Evolutionary conservation across 2,113 vertebrate species (phyloP), one percentile per base, ranked within the genome.

Genomic region (Salvelinus namaycush): DNA sequence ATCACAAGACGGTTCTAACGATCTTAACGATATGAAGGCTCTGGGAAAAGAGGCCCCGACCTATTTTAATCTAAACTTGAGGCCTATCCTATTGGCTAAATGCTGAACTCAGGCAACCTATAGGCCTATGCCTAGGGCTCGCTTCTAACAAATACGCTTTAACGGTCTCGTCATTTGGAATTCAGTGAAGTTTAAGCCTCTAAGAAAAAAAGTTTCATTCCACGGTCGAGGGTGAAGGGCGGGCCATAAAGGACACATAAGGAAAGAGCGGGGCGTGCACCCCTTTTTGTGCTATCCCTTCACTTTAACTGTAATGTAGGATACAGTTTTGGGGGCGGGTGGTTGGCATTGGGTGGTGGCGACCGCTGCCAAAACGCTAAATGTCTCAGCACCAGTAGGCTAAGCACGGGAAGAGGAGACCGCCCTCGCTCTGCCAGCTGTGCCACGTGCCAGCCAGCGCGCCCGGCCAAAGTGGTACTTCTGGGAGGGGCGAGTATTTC

Each of bases 401-500:
- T 89, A 89, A 88, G 86, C 90, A 87, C 78, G 84, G 82, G 86
- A 87, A 74, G 87, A 87, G 86, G 80, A 92, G 87, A 83, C 88
- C 87, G 82, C 88, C 90, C 82, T 67, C 84, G 83, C 81, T 84
- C 83, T 92, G 92, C 92, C 93, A 94, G 93, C 92, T 93, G 92
- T 87, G 91, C 87, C 89, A 87, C 89, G 91, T 92, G 93, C 90
- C 93, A 90, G 86, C 88, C 91, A 84, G 83, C 84, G 88, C 86
- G 84, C 87, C 89, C 90, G 77, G 92, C 91, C 93, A 94, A 93
- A 90, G 89, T 91, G 90, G 89, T 90, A 85, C 93, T 93, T 90
- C 89, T 91, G 93, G 94, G 94, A 93, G 92, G 93, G 90, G 89
- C 91, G 88, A 84, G 93, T 94, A 87, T 93, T 93, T 93, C 94